Evolutionary conservation across 2,113 vertebrate species (phyloP), one percentile per base, ranked within the genome.

Genomic region (Neodontobutis hainanensis): DNA sequence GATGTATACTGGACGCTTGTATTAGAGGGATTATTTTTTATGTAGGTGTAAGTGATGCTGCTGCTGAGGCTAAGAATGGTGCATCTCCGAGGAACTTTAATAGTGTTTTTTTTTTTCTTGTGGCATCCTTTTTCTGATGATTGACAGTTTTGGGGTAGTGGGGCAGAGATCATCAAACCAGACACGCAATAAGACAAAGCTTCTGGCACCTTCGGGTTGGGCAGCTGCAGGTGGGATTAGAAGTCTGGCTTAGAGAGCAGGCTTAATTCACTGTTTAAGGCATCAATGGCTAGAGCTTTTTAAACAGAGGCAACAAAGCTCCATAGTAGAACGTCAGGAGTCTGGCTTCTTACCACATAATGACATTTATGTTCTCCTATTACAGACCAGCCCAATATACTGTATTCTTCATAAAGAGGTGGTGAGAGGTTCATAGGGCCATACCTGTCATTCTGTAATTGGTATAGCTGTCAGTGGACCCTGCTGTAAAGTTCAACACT

Each of bases 101-200:
- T 46, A 14, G 8, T 40, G 55, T 35, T 6, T 8, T 38, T 38
- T 38, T 38, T 0, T 50, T 40, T 43, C 43, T 48, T 3, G 32
- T 62, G 12, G 38, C 14, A 52, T 36, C 36, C 9, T 42, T 59
- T 2, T 47, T 19, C 16, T 45, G 2, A 0, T 84, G 85, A 85
- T 19, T 89, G 87, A 85, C 86, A 85, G 83, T 81, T 91, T 85
- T 75, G 79, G 88, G 83, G 57, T 67, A 87, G 79, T 88, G 77
- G 81, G 76, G 14, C 85, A 85, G 60, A 80, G 83, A 82, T 78
- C 67, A 62, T 75, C 66, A 73, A 73, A 66, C 59, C 5, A 63
- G 52, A 68, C 68, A 14, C 8, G 72, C 52, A 73, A 71, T 73
- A 73, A 68, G 53, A 43, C 62, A 45, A 73, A 73, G 62, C 65